Evolutionary conservation across 2,113 vertebrate species (phyloP), one percentile per base, ranked within the genome.

Genomic region (Engystomops pustulosus): DNA sequence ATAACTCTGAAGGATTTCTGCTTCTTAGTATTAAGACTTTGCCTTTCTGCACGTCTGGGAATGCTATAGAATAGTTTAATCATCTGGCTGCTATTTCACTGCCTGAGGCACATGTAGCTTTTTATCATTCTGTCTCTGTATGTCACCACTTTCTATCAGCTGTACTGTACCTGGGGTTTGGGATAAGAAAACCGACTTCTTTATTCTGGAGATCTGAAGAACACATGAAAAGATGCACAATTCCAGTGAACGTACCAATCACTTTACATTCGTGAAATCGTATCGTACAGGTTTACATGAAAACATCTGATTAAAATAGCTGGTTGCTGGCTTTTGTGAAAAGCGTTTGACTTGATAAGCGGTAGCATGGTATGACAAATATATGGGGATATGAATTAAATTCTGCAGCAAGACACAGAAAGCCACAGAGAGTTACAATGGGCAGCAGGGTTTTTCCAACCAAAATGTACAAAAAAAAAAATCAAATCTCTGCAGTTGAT

Each of bases 121-220:
- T 91, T 93, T 93, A 91, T 92, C 90, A 67, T 88, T 88, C 60
- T 85, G 86, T 89, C 83, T 83, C 88, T 44, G 8, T 85, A 80
- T 92, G 90, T 89, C 91, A 91, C 89, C 86, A 90, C 89, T 90
- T 86, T 76, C 85, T 89, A 90, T 89, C 83, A 90, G 87, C 79
- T 88, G 89, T 60, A 20, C 32, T 45, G 8, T 60, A 74, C 69
- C 53, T 70, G 78, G 92, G 90, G 87, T 91, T 92, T 88, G 89
- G 89, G 89, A 90, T 86, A 90, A 91, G 90, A 93, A 93, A 93
- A 92, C 90, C 25, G 81, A 86, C 70, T 87, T 88, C 89, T 91
- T 93, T 91, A 87, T 90, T 84, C 87, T 91, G 71, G 65, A 89
- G 88, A 90, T 89, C 87, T 90, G 87, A 91, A 81, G 90, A 90